These are phyloP conservation scores for Drosophila kuntzei DNA, from an alignment of 2,888 invertebrate genomes.

Conservation along the genomic window DNA sequence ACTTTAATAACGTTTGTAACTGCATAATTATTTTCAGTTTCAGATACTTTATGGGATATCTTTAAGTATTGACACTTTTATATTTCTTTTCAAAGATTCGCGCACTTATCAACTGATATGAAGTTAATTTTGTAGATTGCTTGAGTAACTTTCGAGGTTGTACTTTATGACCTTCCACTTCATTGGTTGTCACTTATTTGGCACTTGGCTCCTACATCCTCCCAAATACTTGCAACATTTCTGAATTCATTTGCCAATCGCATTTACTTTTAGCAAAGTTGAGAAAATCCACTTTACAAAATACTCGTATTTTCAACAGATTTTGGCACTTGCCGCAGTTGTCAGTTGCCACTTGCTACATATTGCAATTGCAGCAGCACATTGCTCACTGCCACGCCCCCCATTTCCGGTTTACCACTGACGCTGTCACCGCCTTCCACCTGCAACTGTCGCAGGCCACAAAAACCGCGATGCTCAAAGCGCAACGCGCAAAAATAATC, in stretches of 20 bases:
- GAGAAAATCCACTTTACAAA: slow-evolving; percentile 76
- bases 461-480: slow-evolving; percentile 60
- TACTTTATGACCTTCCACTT: slow-evolving; percentile 39
- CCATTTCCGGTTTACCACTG: slow-evolving; percentile 5
- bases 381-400: slow-evolving; percentile 43
- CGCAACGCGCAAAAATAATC: slow-evolving; percentile 64
- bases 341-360: slow-evolving; percentile 52
- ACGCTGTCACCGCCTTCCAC: slow-evolving; percentile 25
- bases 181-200: slow-evolving; percentile 69
- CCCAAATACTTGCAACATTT: slow-evolving; percentile 45
- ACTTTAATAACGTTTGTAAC: not conserved
- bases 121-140: slow-evolving; percentile 12
- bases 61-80: not conserved
- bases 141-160: slow-evolving; percentile 17
- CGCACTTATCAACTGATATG: slow-evolving; percentile 9
- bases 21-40: not conserved
- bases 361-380: slow-evolving; percentile 50
- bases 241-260: slow-evolving; percentile 65
- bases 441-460: slow-evolving; percentile 58
- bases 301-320: slow-evolving; percentile 67
- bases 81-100: not conserved
- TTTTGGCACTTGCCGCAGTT: slow-evolving; percentile 65
- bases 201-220: slow-evolving; percentile 49
- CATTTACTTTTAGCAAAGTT: slow-evolving; percentile 66
- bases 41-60: not conserved